These are phyloP conservation scores for Myiagra hebetior DNA, from an alignment of 2,113 vertebrate genomes.

Conservation along the genomic window DNA sequence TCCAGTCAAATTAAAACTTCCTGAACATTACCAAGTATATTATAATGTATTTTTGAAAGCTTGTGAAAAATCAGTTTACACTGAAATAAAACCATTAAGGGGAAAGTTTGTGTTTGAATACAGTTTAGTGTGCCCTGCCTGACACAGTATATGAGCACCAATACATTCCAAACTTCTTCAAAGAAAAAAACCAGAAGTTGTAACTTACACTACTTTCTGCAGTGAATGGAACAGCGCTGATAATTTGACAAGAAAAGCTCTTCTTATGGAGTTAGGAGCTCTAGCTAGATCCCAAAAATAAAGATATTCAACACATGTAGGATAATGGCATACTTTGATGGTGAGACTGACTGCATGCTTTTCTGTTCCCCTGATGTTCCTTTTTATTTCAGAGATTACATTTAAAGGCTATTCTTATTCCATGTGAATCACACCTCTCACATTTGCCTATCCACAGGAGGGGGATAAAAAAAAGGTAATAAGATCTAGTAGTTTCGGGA, in stretches of 20 bases:
- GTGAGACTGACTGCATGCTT: not conserved
- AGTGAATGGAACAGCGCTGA: not conserved
- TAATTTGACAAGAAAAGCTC: not conserved
- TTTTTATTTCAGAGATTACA: constrained; percentile 5
- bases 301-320: not conserved
- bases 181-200: not conserved
- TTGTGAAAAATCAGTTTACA: not conserved
- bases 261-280: not conserved
- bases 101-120: not conserved
- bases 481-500: not conserved
- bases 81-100: not conserved
- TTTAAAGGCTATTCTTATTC: not conserved
- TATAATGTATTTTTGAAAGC: not conserved
- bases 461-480: not conserved
- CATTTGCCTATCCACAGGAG: not conserved
- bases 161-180: not conserved
- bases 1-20: not conserved
- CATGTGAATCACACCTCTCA: not conserved
- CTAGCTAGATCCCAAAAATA: not conserved
- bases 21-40: not conserved
- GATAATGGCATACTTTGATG: not conserved
- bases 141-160: not conserved
- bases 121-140: not conserved
- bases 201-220: not conserved
- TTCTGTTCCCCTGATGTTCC: not conserved